A percentile compares a stretch with the other conserved stretches of the same genome.
These are phyloP conservation scores for Cryptotermes secundus DNA, from an alignment of 1,140 invertebrate species.

Conservation along the genomic window DNA sequence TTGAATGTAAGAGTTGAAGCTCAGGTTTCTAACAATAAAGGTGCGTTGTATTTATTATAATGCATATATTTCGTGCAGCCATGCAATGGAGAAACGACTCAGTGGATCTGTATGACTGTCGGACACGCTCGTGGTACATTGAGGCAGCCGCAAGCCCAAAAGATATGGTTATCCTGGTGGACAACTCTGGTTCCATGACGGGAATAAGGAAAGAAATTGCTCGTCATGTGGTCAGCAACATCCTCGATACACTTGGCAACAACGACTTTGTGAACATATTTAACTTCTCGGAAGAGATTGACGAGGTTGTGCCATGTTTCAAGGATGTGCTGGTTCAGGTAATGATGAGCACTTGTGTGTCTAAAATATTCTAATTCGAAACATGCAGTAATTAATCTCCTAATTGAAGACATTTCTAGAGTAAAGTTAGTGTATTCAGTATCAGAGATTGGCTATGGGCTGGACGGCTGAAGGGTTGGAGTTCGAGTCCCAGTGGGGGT, in stretches of 20 bases:
- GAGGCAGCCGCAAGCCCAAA: conserved; percentile 96
- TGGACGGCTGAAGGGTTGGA: too few relatives aligned
- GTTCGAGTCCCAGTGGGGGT: too few relatives aligned
- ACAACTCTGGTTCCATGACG: conserved; percentile 96
- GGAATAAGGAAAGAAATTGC: conserved; percentile 85
- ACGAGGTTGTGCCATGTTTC: conserved; percentile 85
- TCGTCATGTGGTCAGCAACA: conserved; percentile 89
- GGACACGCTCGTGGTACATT: conserved; percentile 91
- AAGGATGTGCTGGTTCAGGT: conserved; percentile 81
- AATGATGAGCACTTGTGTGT: conserved; percentile 29
- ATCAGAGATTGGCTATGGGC: too few relatives aligned
- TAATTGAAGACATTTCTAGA: too few relatives aligned
- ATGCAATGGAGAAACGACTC: conserved; percentile 70
- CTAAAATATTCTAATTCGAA: not conserved
- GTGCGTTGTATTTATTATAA: too few relatives aligned
- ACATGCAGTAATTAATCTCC: not conserved
- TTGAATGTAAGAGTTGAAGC: too few relatives aligned
- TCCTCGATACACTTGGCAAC: conserved; percentile 95
- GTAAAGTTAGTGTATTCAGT: too few relatives aligned
- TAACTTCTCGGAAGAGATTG: conserved; percentile 75
- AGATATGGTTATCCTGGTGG: conserved; percentile 93
- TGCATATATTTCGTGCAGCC: too few relatives aligned
- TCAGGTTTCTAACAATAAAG: too few relatives aligned
- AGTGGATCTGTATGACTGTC: conserved; percentile 85
- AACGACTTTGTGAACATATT: conserved; percentile 99